phyloP scores from a whole-genome alignment of 2,888 invertebrate species.

The Erynnis tages region DNA sequence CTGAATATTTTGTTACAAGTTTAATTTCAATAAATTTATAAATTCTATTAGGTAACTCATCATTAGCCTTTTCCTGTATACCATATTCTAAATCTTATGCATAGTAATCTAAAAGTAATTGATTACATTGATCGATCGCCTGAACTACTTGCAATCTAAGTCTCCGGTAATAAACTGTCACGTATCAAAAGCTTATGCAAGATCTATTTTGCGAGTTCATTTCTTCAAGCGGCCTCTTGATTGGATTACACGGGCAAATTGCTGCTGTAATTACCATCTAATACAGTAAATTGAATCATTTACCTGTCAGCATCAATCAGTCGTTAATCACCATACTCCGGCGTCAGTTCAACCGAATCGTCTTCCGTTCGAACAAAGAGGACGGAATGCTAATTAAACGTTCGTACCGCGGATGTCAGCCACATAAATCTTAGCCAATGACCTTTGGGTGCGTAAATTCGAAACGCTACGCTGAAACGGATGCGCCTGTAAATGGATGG shows the following conservation, averaged over 20 bases:
- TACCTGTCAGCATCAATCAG: slow-evolving; percentile 33
- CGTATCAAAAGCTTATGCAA: slow-evolving; percentile 8
- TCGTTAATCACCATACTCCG: slow-evolving; percentile 45
- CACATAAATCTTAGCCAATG: slow-evolving; percentile 48
- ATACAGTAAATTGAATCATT: slow-evolving; percentile 29
- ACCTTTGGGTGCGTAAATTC: slow-evolving; percentile 36
- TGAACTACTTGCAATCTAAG: not conserved
- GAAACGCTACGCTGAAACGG: slow-evolving; percentile 25
- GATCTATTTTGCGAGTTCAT: slow-evolving; percentile 6
- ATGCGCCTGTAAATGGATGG: slow-evolving; percentile 22
- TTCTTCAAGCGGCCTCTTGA: slow-evolving; percentile 12
- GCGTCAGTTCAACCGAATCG: slow-evolving; percentile 40
- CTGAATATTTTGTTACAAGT: not conserved
- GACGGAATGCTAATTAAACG: slow-evolving; percentile 59
- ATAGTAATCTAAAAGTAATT: no score
- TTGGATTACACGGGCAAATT: slow-evolving; percentile 25
- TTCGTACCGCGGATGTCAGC: slow-evolving; percentile 46
- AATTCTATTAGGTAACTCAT: no score
- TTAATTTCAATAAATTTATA: not conserved
- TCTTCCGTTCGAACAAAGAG: slow-evolving; percentile 49
- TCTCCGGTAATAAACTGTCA: slow-evolving; percentile 8
- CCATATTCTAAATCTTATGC: no score
- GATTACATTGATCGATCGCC: no score
- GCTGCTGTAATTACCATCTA: slow-evolving; percentile 21
- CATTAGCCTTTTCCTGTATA: no score